Conservation (phyloP, 2,113 vertebrate genomes). For the Perca flavescens region DNA sequence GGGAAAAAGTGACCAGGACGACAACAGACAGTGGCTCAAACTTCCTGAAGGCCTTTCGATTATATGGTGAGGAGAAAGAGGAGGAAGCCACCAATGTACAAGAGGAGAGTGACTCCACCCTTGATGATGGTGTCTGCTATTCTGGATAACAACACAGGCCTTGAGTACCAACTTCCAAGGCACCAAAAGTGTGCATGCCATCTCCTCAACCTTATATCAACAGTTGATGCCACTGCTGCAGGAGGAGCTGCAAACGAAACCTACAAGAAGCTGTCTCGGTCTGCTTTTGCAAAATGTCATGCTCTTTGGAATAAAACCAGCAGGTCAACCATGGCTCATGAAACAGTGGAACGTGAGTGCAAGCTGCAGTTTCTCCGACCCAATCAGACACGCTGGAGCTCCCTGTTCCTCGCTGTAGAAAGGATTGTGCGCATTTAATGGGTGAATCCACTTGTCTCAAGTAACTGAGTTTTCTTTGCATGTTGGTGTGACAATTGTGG, state of each 20-base stretch:
- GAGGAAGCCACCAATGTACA: no score
- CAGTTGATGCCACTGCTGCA: background rate
- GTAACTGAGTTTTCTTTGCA: no score
- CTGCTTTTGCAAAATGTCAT: constrained; percentile 37
- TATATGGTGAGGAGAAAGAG: background rate
- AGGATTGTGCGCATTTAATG: background rate
- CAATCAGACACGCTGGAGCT: no score
- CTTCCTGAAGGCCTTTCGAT: background rate
- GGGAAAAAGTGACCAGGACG: constrained; percentile 27
- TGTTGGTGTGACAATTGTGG: no score
- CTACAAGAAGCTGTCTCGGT: constrained; percentile 28
- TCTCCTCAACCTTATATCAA: background rate
- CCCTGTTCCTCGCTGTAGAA: background rate
- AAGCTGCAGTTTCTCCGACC: no score
- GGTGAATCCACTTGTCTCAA: background rate
- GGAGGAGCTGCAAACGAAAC: background rate
- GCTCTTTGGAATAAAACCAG: background rate
- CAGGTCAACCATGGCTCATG: background rate
- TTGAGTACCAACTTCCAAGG: background rate
- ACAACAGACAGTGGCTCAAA: constrained; percentile 19
- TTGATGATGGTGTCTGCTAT: background rate
- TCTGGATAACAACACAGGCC: background rate
- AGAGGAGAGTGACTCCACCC: no score
- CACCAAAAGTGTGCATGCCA: background rate
- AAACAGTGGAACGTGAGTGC: no score